Evolutionary conservation across 2,888 invertebrate species (phyloP), one percentile per base, ranked within the genome.

Genomic region (Patella pellucida): DNA sequence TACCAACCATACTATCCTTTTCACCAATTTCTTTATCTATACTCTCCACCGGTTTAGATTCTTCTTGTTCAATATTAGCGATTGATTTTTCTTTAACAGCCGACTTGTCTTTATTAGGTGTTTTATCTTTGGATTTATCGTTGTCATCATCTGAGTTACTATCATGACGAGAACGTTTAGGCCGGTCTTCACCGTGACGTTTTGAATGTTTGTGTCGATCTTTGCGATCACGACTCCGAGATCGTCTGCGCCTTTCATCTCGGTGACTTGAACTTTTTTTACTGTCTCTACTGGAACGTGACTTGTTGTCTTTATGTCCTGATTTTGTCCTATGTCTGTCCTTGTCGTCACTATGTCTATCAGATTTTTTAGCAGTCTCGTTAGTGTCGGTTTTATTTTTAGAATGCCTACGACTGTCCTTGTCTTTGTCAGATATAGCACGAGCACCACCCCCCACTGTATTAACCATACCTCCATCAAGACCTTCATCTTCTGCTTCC

Each of bases 271-370:
- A 62, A 19, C 19, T 62, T 19, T 23, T 62, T 19, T 23, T 19
- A 23, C 23, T 62, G 19, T 62, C 62, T 11, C 62, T 7, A 23
- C 23, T 23, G 11, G 62, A 62, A 23, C 62, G 62, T 11, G 23
- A 62, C 19, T 14, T 62, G 23, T 19, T 19, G 19, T 62, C 62
- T 23, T 62, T 62, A 11, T 62, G 62, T 23, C 62, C 62, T 62
- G 62, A 62, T 23, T 74, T 23, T 23, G 69, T 68, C 73, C 72
- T 56, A 73, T 74, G 68, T 68, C 62, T 62, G 19, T 62, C 62
- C 23, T 14, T 62, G 12, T 19, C 19, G 62, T 62, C 62, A 12
- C 62, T 62, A 19, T 23, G 62, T 62, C 23, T 62, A 62, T 62
- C 62, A 19, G 62, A 23, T 15, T 14, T 62, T 62, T 62, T 62